phyloP scores from a whole-genome alignment of 2,888 invertebrate species.

The Diplazon laetatorius region DNA sequence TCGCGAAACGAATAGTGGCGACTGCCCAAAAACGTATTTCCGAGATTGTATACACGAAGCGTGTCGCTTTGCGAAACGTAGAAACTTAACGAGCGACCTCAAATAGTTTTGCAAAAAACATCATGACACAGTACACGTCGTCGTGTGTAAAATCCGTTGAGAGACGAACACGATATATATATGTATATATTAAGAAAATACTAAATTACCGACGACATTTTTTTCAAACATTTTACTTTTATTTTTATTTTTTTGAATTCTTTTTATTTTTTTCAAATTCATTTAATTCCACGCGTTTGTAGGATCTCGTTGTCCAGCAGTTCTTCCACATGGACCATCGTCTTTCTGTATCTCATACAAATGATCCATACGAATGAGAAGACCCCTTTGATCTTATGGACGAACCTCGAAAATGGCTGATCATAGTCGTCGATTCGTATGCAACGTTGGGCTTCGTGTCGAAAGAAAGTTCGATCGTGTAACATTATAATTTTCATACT shows the following conservation, averaged over 20 bases:
- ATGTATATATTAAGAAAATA: not conserved
- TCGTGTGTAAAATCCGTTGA: slow-evolving; percentile 34
- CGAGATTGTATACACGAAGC: not conserved
- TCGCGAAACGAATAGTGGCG: slow-evolving; percentile 15
- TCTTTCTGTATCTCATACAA: slow-evolving; percentile 61
- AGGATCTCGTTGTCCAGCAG: slow-evolving; percentile 25
- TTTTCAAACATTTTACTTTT: too few relatives aligned
- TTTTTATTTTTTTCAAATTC: slow-evolving; percentile 9
- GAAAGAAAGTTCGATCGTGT: slow-evolving; percentile 2
- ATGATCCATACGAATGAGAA: too few relatives aligned
- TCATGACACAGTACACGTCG: slow-evolving; percentile 33
- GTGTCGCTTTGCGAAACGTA: slow-evolving; percentile 22
- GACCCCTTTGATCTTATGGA: too few relatives aligned
- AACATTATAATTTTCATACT: slow-evolving; percentile 6
- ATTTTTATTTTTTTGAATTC: not conserved
- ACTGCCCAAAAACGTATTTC: slow-evolving; percentile 32
- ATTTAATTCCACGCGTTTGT: slow-evolving; percentile 34
- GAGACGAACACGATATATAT: slow-evolving; percentile 44
- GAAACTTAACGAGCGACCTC: slow-evolving; percentile 48
- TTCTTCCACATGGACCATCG: slow-evolving; percentile 41
- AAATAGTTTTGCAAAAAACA: slow-evolving; percentile 46
- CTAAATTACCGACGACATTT: slow-evolving; percentile 26
- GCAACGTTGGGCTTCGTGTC: slow-evolving; percentile 8
- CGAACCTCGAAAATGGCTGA: not conserved
- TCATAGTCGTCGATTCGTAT: slow-evolving; percentile 12